Percentiles rank a stretch among this genome's conserved stretches.
phyloP scores from a whole-genome alignment of 2,113 vertebrate species.

The Vombatus ursinus region DNA sequence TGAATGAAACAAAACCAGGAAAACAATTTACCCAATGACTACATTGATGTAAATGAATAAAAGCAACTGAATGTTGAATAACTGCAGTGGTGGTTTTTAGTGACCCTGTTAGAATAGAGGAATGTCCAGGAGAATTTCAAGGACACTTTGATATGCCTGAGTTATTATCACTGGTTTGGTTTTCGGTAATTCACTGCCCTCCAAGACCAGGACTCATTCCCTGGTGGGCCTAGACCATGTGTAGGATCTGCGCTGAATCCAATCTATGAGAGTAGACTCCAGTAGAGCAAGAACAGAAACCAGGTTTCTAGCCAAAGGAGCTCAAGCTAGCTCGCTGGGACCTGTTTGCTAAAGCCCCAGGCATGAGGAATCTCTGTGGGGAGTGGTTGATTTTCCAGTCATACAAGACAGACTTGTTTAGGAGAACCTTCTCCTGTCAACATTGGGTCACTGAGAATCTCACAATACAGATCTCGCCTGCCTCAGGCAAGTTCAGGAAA shows the following conservation, averaged over 20 bases:
- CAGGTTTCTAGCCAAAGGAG: neutral
- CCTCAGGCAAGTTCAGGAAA: neutral
- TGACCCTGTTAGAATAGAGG: neutral
- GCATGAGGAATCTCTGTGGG: neutral
- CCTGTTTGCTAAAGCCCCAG: neutral
- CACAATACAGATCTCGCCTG: neutral
- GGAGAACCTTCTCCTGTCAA: neutral
- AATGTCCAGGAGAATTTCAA: neutral
- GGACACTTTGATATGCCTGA: neutral
- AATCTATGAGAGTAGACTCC: neutral
- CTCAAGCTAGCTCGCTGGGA: neutral
- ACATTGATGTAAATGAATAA: neutral
- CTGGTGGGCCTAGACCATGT: neutral
- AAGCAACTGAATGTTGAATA: neutral
- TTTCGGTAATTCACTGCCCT: neutral
- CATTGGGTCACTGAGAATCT: neutral
- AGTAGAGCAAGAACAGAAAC: neutral
- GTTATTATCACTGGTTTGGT: neutral
- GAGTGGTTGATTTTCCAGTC: neutral
- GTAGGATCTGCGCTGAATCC: neutral
- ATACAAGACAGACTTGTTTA: neutral
- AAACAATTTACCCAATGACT: neutral
- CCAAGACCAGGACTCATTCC: neutral
- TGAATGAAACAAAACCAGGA: neutral
- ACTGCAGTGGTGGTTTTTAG: neutral